phyloP scores from a whole-genome alignment of 2,113 vertebrate genomes.

The Pituophis catenifer region DNA sequence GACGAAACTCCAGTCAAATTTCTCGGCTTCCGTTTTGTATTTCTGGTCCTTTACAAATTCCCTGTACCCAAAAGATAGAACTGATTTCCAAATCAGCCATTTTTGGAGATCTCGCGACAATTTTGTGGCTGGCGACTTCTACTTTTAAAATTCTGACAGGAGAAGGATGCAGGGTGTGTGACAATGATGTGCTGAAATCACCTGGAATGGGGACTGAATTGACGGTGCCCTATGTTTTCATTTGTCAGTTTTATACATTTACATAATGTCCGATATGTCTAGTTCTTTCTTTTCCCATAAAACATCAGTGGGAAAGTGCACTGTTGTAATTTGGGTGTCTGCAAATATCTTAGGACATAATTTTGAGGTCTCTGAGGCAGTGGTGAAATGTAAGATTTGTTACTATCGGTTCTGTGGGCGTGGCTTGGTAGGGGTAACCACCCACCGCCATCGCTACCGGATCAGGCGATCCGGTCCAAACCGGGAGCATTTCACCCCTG shows the following conservation, averaged over 20 bases:
- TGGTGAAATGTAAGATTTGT: too few species aligned
- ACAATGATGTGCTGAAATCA: not conserved
- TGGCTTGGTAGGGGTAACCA: too few species aligned
- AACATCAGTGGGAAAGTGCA: not conserved
- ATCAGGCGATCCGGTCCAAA: too few species aligned
- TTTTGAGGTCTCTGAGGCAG: not conserved
- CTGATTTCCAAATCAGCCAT: not conserved
- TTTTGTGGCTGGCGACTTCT: not conserved
- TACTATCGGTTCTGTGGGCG: too few species aligned
- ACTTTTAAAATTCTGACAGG: not conserved
- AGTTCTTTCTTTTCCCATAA: not conserved
- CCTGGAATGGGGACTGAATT: not conserved
- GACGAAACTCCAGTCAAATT: conserved; percentile 95
- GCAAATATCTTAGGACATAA: not conserved
- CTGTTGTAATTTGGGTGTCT: not conserved
- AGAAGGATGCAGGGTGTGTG: not conserved
- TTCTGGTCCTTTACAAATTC: conserved; percentile 86
- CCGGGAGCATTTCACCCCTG: too few species aligned
- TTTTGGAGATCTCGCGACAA: not conserved
- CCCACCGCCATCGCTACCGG: too few species aligned
- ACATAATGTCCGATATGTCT: not conserved
- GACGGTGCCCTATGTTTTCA: not conserved
- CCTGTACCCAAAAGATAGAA: conserved; percentile 63
- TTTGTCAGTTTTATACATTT: not conserved
- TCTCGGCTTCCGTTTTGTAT: conserved; percentile 91